Evolutionary conservation across 2,113 vertebrate genomes (phyloP).

Genomic region (Actenoides lindsayi): DNA sequence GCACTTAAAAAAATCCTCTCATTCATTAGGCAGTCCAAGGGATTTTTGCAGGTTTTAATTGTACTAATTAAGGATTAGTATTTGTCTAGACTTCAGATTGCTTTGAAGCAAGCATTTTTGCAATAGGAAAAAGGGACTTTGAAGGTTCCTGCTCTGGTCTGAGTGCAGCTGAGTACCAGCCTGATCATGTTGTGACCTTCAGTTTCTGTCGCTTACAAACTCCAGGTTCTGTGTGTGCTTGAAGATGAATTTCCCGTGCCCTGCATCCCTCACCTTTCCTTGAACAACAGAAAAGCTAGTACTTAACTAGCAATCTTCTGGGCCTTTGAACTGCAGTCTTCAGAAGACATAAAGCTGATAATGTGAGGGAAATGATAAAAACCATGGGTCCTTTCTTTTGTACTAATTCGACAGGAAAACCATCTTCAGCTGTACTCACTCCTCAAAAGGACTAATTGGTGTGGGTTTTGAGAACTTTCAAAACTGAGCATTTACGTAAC

Average conservation of each 20-base stretch:
- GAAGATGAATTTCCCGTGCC: conserved; percentile 55
- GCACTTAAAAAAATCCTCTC: neutral
- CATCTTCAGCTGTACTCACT: neutral
- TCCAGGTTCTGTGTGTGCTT: neutral
- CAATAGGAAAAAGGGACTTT: neutral
- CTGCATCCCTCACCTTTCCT: conserved; percentile 12
- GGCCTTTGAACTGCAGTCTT: conserved; percentile 3
- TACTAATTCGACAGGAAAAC: conserved; percentile 22
- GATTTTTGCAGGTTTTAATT: conserved; percentile 31
- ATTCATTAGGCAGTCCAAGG: neutral
- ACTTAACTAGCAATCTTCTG: neutral
- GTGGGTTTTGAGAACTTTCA: neutral
- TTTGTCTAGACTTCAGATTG: neutral
- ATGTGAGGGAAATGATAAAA: neutral
- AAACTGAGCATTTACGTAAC: neutral
- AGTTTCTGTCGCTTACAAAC: neutral
- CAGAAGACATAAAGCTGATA: conserved; percentile 24
- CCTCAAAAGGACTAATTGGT: neutral
- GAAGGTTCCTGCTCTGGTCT: neutral
- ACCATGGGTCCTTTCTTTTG: neutral
- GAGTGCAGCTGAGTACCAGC: neutral
- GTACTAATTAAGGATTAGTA: neutral
- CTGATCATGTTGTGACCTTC: neutral
- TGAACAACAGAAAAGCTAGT: neutral
- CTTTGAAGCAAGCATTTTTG: conserved; percentile 14